Percentiles rank a stretch among this genome's conserved stretches.
Conservation (phyloP, 2,113 vertebrate species). For the Patagioenas fasciata region DNA sequence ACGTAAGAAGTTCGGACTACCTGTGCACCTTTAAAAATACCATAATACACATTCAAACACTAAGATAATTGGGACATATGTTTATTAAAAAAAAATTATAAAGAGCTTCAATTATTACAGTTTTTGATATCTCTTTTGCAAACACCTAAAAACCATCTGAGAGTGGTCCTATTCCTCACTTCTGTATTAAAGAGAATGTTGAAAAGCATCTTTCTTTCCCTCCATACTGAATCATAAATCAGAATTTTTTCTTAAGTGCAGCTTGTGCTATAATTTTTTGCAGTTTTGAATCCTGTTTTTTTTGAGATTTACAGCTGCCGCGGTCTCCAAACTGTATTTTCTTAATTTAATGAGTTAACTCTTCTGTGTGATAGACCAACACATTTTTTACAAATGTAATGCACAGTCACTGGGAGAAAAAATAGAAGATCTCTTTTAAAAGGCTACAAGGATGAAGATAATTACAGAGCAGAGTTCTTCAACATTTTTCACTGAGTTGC, state of each 20-base stretch:
- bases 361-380: not conserved
- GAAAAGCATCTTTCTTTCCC: not conserved
- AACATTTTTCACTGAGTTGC: not conserved
- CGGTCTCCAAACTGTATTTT: not conserved
- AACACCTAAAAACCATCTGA: not conserved
- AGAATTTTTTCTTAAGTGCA: not conserved
- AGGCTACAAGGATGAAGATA: not conserved
- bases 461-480: not conserved
- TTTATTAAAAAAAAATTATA: not conserved
- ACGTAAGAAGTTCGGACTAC: not conserved
- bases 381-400: not conserved
- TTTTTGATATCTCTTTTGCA: not conserved
- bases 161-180: not conserved
- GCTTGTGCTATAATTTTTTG: not conserved
- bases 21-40: not conserved
- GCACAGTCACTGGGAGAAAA: not conserved
- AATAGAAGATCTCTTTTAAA: not conserved
- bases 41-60: not conserved
- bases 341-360: constrained; percentile 6
- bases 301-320: not conserved
- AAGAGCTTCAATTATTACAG: not conserved
- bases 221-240: not conserved
- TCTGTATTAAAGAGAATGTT: not conserved
- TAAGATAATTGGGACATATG: not conserved
- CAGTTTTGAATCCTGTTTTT: not conserved